phyloP scores from a whole-genome alignment of 1,140 invertebrate genomes.

The Acyrthosiphon pisum region DNA sequence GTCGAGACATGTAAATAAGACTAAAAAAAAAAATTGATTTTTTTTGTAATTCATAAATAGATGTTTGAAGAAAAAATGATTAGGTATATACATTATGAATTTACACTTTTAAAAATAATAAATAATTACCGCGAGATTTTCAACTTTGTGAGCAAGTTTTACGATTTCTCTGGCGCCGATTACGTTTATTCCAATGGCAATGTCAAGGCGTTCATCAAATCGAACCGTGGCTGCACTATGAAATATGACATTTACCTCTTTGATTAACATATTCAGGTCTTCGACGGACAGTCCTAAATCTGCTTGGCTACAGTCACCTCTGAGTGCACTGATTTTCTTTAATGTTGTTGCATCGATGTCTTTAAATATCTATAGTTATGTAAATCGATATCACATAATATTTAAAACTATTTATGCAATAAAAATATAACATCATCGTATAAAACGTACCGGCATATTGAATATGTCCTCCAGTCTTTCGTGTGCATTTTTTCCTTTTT shows the following conservation, averaged over 20 bases:
- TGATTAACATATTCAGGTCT: conserved; percentile 68
- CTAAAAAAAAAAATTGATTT: conserved; percentile 61
- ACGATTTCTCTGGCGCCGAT: conserved; percentile 72
- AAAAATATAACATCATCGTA: conserved; percentile 65
- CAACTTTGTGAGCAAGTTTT: conserved; percentile 72
- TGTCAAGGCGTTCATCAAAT: conserved; percentile 72
- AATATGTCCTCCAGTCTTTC: conserved; percentile 70
- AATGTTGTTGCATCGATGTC: conserved; percentile 30
- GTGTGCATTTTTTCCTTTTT: conserved; percentile 71
- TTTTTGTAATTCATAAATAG: background rate
- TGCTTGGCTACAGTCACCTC: conserved; percentile 67
- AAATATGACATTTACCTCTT: conserved; percentile 85
- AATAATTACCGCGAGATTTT: conserved; percentile 68
- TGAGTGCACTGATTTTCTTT: conserved; percentile 64
- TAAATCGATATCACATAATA: background rate
- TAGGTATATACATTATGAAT: background rate
- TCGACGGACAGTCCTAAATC: conserved; percentile 59
- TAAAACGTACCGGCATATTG: conserved; percentile 74
- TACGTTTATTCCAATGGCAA: conserved; percentile 75
- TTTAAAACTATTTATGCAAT: background rate
- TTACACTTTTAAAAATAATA: conserved; percentile 50
- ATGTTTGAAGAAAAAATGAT: background rate
- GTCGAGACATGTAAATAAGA: conserved; percentile 73
- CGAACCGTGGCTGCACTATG: conserved; percentile 92
- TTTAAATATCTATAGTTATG: conserved; percentile 52